phyloP scores from a whole-genome alignment of 2,888 invertebrate genomes.

The Polymixis lichenea region DNA sequence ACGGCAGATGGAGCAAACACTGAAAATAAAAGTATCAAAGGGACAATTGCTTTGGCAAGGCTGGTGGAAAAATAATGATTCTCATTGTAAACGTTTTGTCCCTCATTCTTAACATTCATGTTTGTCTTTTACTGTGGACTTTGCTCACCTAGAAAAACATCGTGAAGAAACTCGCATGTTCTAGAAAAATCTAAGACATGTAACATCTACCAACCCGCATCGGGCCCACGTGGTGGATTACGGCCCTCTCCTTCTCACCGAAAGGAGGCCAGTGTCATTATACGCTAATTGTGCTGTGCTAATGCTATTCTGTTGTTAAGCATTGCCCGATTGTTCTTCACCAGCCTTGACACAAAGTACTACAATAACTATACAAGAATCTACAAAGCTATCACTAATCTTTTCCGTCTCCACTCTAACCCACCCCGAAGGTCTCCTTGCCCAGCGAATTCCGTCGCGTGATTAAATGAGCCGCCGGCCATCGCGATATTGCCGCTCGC shows the following conservation, averaged over 20 bases:
- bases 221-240: too few species aligned
- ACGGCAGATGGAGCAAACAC: too few species aligned
- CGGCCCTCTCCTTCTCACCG: too few species aligned
- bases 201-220: too few species aligned
- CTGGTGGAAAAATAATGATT: neutral
- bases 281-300: too few species aligned
- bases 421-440: constrained; percentile 69
- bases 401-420: constrained; percentile 68
- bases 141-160: too few species aligned
- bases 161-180: too few species aligned
- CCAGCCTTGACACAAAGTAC: neutral
- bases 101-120: neutral
- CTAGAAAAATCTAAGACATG: too few species aligned
- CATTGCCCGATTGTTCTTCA: neutral
- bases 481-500: constrained; percentile 87
- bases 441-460: constrained; percentile 87
- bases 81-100: neutral
- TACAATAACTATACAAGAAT: neutral
- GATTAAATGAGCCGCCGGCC: constrained; percentile 90
- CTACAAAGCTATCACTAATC: neutral
- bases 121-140: neutral
- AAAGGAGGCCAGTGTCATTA: too few species aligned
- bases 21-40: neutral
- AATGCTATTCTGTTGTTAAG: neutral
- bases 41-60: neutral